Percentiles rank a stretch among this genome's conserved stretches.
These are phyloP conservation scores for Choloepus didactylus DNA, from an alignment of 2,797 vertebrate species.

Conservation along the genomic window DNA sequence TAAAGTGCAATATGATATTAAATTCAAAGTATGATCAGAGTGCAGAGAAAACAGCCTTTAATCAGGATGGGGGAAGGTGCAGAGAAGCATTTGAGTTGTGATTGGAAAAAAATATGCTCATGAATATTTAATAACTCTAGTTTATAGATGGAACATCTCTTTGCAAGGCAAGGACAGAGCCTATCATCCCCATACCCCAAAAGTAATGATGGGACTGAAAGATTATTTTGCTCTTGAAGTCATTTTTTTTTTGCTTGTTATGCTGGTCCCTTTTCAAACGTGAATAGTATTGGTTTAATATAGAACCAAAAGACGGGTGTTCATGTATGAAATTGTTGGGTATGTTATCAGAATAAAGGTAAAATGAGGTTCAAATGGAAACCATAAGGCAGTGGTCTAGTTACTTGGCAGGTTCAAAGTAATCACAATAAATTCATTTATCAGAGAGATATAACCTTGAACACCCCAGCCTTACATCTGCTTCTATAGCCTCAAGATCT, in stretches of 20 bases:
- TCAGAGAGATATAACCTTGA: neutral
- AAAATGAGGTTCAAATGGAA: constrained; percentile 32
- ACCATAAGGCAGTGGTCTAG: neutral
- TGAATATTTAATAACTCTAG: constrained; percentile 4
- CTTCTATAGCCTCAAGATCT: neutral
- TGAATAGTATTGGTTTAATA: neutral
- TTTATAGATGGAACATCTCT: neutral
- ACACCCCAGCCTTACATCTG: neutral
- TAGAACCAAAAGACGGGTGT: neutral
- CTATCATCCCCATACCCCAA: neutral
- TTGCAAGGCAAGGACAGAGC: neutral
- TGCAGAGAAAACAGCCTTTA: constrained; percentile 14
- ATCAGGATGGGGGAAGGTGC: neutral
- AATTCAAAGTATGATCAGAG: constrained; percentile 19
- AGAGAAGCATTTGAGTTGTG: neutral
- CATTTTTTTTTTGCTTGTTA: neutral
- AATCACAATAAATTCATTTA: neutral
- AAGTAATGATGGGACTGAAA: neutral
- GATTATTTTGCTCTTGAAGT: neutral
- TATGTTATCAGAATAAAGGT: constrained; percentile 8
- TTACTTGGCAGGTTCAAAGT: neutral
- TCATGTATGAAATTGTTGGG: neutral
- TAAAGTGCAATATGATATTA: neutral
- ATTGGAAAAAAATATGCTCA: neutral
- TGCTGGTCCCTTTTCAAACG: neutral